Percentiles rank a stretch among this genome's conserved stretches.
phyloP scores from a whole-genome alignment of 1,140 invertebrate genomes.

The Laodelphax striatellus region DNA sequence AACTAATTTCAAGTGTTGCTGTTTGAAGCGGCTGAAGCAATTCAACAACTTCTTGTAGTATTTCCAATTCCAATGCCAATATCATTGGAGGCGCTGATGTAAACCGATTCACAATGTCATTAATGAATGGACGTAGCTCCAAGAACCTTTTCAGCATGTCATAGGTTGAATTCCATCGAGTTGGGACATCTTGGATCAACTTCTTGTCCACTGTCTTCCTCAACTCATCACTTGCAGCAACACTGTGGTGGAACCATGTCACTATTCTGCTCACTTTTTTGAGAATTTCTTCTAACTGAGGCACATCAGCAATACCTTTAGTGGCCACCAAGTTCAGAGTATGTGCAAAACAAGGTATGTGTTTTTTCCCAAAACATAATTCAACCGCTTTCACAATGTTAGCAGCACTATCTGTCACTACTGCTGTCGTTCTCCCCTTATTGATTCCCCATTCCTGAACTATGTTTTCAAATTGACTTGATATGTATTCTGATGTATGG shows the following conservation, averaged over 20 bases:
- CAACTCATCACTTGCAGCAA: constrained; percentile 17
- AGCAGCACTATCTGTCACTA: constrained; percentile 32
- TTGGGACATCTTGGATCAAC: constrained; percentile 25
- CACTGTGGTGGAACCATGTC: constrained; percentile 16
- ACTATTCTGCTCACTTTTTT: constrained; percentile 18
- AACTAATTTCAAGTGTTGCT: constrained; percentile 6
- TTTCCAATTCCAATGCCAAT: constrained; percentile 5
- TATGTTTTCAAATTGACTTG: constrained; percentile 14
- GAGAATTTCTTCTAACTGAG: constrained; percentile 1
- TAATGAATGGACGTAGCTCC: constrained; percentile 12
- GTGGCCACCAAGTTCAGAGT: constrained; percentile 26
- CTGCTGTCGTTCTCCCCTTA: constrained; percentile 28
- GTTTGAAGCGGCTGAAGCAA: constrained; percentile 6
- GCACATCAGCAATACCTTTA: not conserved
- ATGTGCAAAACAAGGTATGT: constrained; percentile 33
- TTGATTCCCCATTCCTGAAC: constrained; percentile 29
- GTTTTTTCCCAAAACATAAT: constrained; percentile 28
- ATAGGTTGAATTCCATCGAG: constrained; percentile 28
- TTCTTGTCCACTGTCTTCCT: constrained; percentile 14
- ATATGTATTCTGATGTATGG: constrained; percentile 22
- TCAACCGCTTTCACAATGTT: constrained; percentile 30
- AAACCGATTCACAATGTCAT: constrained; percentile 9
- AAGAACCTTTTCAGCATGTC: constrained; percentile 28
- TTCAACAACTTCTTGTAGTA: constrained; percentile 6
- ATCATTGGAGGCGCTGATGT: constrained; percentile 9